Conservation (phyloP, 2,113 vertebrate genomes). For the Hepsetus odoe region DNA sequence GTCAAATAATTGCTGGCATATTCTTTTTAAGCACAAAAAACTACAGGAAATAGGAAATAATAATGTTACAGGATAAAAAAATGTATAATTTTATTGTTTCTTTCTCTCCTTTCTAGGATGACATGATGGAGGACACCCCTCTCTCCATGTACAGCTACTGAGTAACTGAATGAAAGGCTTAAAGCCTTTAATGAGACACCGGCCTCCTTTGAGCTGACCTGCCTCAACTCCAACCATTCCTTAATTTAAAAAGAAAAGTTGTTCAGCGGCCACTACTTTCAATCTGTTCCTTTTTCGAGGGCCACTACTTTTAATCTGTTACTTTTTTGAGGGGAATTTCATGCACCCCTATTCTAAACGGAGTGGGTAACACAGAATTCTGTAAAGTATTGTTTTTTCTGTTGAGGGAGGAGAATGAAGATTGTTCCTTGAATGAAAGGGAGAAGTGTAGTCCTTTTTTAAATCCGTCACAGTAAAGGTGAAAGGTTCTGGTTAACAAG, state of each 20-base stretch:
- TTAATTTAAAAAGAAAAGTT: background rate
- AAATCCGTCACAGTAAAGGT: conserved; percentile 35
- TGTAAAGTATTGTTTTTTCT: conserved; percentile 7
- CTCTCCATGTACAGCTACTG: conserved; percentile 92
- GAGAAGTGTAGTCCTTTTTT: background rate
- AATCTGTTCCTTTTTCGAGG: background rate
- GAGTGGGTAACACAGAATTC: background rate
- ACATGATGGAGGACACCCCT: conserved; percentile 93
- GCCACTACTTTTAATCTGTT: background rate
- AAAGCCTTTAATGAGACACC: conserved; percentile 31
- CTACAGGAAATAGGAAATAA: background rate
- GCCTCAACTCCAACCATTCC: conserved; percentile 15
- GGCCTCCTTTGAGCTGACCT: conserved; percentile 14
- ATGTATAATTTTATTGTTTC: background rate
- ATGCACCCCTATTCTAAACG: conserved; percentile 3
- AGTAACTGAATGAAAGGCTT: conserved; percentile 54
- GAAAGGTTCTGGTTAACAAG: background rate
- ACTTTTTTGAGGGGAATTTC: background rate
- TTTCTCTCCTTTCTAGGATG: conserved; percentile 74
- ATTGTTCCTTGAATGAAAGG: background rate
- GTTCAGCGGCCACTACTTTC: background rate
- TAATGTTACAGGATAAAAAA: background rate
- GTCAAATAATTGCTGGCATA: background rate
- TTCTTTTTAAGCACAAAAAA: background rate
- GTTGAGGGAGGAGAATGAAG: conserved; percentile 1